These are phyloP conservation scores for Urophycis tenuis DNA, from an alignment of 2,797 vertebrate species.

Conservation along the genomic window DNA sequence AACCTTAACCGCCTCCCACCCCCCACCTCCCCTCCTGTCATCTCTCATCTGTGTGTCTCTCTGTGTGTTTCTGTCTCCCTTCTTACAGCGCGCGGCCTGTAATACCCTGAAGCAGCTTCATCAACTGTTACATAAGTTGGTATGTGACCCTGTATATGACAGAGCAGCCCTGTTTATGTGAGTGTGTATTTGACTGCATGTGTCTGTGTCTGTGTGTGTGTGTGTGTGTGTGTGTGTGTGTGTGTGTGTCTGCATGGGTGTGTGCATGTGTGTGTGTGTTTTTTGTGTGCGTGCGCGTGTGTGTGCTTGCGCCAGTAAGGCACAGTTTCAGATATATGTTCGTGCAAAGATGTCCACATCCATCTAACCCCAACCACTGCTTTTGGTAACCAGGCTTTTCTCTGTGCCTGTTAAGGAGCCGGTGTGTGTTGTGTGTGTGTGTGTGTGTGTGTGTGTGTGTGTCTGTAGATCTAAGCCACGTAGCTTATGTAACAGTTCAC, in stretches of 20 bases:
- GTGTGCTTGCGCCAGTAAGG: not conserved
- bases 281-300: slow-evolving; percentile 3
- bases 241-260: slow-evolving; percentile 12
- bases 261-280: not conserved
- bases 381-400: not conserved
- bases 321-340: not conserved
- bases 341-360: not conserved
- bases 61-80: slow-evolving; percentile 40
- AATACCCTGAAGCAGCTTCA: slow-evolving; percentile 39
- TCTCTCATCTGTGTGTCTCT: slow-evolving; percentile 21
- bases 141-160: not conserved
- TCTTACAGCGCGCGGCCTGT: slow-evolving; percentile 29
- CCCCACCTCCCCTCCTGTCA: not conserved
- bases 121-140: slow-evolving; percentile 53
- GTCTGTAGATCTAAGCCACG: slow-evolving; percentile 32
- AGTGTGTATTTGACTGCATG: slow-evolving; percentile 4
- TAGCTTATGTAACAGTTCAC: slow-evolving; percentile 51
- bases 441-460: slow-evolving; percentile 20
- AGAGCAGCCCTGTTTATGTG: not conserved
- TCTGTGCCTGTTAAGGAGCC: not conserved
- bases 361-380: not conserved
- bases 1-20: slow-evolving; percentile 14
- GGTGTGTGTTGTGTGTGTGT: slow-evolving; percentile 25
- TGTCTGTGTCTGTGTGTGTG: slow-evolving; percentile 5
- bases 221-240: slow-evolving; percentile 14